Conservation (phyloP, 2,888 invertebrate genomes). For the Cepaea hortensis region DNA sequence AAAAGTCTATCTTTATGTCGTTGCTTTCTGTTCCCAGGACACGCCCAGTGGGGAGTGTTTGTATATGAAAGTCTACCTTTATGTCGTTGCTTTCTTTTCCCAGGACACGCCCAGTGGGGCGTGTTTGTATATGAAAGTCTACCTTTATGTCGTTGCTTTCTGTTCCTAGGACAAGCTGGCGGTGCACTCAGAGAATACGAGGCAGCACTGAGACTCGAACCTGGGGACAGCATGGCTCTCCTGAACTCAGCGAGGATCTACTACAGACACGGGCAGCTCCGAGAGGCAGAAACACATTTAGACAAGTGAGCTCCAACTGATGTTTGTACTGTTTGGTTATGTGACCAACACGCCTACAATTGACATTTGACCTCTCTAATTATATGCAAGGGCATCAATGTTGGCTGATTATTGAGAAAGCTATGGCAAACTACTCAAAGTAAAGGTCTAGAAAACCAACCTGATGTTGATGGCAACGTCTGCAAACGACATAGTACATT, state of each 20-base stretch:
- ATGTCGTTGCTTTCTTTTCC: too few relatives aligned
- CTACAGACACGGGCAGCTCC: slow-evolving; percentile 52
- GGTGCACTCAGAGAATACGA: slow-evolving; percentile 60
- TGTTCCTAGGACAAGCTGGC: slow-evolving; percentile 54
- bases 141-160: background rate
- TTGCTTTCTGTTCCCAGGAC: slow-evolving; percentile 48
- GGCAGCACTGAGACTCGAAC: slow-evolving; percentile 58
- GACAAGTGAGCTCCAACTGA: slow-evolving; percentile 53
- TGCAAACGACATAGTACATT: too few relatives aligned
- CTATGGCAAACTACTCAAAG: too few relatives aligned
- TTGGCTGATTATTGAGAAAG: too few relatives aligned
- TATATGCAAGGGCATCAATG: too few relatives aligned
- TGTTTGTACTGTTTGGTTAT: too few relatives aligned
- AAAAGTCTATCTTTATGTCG: background rate
- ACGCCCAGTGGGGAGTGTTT: too few relatives aligned
- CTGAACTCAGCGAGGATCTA: slow-evolving; percentile 63
- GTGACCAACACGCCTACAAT: too few relatives aligned
- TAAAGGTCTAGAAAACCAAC: too few relatives aligned
- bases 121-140: background rate
- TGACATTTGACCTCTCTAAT: too few relatives aligned
- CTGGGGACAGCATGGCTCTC: slow-evolving; percentile 56
- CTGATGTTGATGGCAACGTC: too few relatives aligned
- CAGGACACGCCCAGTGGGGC: too few relatives aligned
- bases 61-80: background rate
- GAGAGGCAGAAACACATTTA: slow-evolving; percentile 59